Conservation (phyloP, 2,888 invertebrate species). For the Mycalesis mineus region DNA sequence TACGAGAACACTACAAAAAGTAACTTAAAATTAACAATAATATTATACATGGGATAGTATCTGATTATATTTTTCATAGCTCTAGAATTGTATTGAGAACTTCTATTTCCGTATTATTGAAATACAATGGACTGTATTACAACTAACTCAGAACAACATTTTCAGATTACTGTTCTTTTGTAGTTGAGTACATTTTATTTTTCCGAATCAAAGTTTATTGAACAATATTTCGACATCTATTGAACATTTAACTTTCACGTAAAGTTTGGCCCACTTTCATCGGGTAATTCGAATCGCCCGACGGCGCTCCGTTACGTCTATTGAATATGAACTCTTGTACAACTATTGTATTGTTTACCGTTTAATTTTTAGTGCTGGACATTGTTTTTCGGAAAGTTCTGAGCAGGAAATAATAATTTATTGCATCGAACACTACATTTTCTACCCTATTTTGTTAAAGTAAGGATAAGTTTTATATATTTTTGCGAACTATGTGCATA, state of each 20-base stretch:
- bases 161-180: not conserved
- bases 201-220: slow-evolving; percentile 23
- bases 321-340: slow-evolving; percentile 29
- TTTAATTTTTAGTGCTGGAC: slow-evolving; percentile 22
- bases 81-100: too few species aligned
- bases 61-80: too few species aligned
- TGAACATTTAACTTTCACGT: slow-evolving; percentile 20
- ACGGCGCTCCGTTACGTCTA: slow-evolving; percentile 27
- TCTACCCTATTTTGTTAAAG: too few species aligned
- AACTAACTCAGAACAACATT: slow-evolving; percentile 7
- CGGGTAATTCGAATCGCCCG: slow-evolving; percentile 31
- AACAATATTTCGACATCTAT: slow-evolving; percentile 32
- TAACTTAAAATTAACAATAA: too few species aligned
- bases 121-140: not conserved
- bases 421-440: too few species aligned
- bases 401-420: too few species aligned
- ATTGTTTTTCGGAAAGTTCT: slow-evolving; percentile 15
- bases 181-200: slow-evolving; percentile 6
- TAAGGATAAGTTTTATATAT: too few species aligned
- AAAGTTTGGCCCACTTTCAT: slow-evolving; percentile 32
- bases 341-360: slow-evolving; percentile 34
- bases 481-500: too few species aligned
- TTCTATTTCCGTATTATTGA: not conserved
- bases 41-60: too few species aligned
- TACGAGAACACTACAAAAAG: too few species aligned